Percentiles rank a stretch among this genome's conserved stretches.
Evolutionary conservation across 2,797 vertebrate species (phyloP).

Genomic region (Poliocrania exsul): DNA sequence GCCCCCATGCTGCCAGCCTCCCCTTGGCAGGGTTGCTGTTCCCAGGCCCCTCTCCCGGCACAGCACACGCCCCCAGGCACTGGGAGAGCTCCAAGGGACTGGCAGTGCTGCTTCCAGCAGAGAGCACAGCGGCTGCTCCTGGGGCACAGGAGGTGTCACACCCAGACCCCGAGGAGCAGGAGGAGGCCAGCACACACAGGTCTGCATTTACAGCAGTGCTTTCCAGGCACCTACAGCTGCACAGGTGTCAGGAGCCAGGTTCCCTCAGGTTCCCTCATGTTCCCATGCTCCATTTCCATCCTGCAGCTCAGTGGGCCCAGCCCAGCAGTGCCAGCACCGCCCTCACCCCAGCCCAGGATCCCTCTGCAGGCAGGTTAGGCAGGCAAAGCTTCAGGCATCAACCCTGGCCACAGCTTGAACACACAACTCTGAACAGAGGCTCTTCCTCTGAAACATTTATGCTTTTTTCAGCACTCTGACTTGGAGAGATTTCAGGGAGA

Average conservation of each 20-base stretch:
- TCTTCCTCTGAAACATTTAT: not conserved
- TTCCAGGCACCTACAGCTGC: not conserved
- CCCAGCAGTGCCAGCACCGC: not conserved
- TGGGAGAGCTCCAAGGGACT: not conserved
- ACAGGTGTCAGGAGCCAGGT: not conserved
- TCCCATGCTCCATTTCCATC: not conserved
- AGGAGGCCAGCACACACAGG: not conserved
- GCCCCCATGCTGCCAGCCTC: not conserved
- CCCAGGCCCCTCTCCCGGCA: not conserved
- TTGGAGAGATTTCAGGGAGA: not conserved
- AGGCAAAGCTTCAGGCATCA: not conserved
- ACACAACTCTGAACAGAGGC: not conserved
- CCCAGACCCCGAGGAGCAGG: not conserved
- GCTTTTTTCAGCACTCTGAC: not conserved
- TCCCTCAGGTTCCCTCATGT: not conserved
- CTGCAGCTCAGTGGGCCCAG: not conserved
- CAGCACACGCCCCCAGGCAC: not conserved
- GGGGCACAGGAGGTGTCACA: not conserved
- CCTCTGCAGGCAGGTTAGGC: not conserved
- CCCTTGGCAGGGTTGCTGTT: not conserved
- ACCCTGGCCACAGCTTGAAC: not conserved
- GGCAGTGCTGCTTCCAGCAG: accelerated
- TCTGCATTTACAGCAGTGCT: not conserved
- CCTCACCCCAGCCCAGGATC: accelerated
- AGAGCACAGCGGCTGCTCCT: not conserved